Percentiles rank a stretch among this genome's conserved stretches.
phyloP scores from a whole-genome alignment of 2,888 invertebrate genomes.

The Drosophila paramelanica region DNA sequence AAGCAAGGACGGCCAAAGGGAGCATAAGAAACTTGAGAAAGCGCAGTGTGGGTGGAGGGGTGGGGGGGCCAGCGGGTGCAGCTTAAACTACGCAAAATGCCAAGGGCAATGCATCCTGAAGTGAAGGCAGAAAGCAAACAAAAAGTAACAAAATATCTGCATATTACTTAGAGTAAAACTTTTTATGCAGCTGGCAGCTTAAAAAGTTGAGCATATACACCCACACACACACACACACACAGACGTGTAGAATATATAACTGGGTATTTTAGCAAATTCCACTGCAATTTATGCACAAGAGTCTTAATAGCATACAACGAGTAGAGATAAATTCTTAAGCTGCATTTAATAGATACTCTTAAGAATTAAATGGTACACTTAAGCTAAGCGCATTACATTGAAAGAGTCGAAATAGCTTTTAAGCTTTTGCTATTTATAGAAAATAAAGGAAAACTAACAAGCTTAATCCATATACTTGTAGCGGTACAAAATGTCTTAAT shows the following conservation, averaged over 20 bases:
- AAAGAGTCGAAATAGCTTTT: too few relatives aligned
- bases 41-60: not conserved
- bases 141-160: constrained; percentile 14
- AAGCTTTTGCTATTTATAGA: too few relatives aligned
- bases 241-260: not conserved
- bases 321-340: not conserved
- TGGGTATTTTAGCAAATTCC: not conserved
- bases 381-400: too few relatives aligned
- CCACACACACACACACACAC: not conserved
- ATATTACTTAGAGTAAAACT: constrained; percentile 20
- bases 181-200: constrained; percentile 13
- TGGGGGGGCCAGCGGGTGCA: not conserved
- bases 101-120: constrained; percentile 56
- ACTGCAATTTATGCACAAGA: not conserved
- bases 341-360: not conserved
- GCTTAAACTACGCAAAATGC: constrained; percentile 47
- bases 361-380: too few relatives aligned
- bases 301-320: too few relatives aligned
- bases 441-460: too few relatives aligned
- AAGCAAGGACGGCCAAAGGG: constrained; percentile 51
- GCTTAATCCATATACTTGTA: too few relatives aligned
- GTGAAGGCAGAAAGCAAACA: constrained; percentile 15
- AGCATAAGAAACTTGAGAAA: constrained; percentile 11
- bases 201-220: not conserved
- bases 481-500: too few relatives aligned